Evolutionary conservation across 2,113 vertebrate species (phyloP), one percentile per base, ranked within the genome.

Genomic region (Pavo muticus): DNA sequence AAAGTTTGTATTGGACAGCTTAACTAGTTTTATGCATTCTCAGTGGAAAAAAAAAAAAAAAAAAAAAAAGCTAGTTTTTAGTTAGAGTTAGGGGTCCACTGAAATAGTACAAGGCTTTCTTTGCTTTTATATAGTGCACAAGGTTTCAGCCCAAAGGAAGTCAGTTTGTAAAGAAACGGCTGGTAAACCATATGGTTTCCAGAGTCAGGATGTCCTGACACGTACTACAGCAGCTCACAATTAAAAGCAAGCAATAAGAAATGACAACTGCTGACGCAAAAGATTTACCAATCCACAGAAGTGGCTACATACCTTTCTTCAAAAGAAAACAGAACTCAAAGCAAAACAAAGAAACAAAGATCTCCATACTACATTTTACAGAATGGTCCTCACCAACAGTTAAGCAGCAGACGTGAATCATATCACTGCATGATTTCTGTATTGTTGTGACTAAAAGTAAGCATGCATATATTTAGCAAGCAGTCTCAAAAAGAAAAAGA

Each of bases 171-270:
- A 87, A 79, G 75, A 76, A 44, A 44, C 40, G 80, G 70, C 61
- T 91, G 56, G 71, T 87, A 92, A 94, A 88, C 88, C 91, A 97
- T 95, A 95, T 95, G 94, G 85, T 84, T 91, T 93, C 93, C 94
- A 95, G 91, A 91, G 67, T 89, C 90, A 95, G 87, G 86, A 94
- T 91, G 79, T 95, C 84, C 86, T 88, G 81, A 96, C 80, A 95
- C 76, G 8, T 91, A 95, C 78, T 79, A 91, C 90, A 95, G 79
- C 68, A 73, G 88, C 67, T 95, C 86, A 94, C 60, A 94, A 96
- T 91, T 96, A 95, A 87, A 85, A 95, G 56, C 27, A 95, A 93
- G 87, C 91, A 93, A 9, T 29, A 87, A 93, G 74, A 94, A 92
- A 82, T 11, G 25, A 90, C 79, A 95, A 87, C 67, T 87, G 87